These are phyloP conservation scores for Hippocampus kuda DNA, from an alignment of 2,797 vertebrate genomes.

Conservation along the genomic window DNA sequence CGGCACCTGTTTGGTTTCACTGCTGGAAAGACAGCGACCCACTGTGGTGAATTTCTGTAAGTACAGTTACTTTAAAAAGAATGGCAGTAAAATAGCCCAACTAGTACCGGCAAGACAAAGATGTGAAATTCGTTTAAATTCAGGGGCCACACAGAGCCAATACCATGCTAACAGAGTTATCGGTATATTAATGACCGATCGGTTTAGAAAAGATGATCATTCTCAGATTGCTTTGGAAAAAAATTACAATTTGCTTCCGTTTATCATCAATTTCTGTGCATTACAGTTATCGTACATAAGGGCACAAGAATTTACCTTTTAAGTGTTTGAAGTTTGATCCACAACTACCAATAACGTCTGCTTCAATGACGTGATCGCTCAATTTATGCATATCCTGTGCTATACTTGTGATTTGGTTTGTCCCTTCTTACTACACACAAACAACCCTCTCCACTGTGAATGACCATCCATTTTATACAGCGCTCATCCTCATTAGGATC, in stretches of 20 bases:
- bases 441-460: not conserved
- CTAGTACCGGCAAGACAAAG: not conserved
- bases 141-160: not conserved
- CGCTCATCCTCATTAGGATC: too few relatives aligned
- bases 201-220: too few relatives aligned
- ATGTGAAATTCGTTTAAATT: not conserved
- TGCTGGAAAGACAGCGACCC: constrained; percentile 58
- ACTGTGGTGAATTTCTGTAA: constrained; percentile 41
- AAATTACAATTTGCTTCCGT: too few relatives aligned
- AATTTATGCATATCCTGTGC: not conserved
- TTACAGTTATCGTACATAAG: too few relatives aligned
- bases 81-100: not conserved
- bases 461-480: not conserved
- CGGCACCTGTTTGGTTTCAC: too few relatives aligned
- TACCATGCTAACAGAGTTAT: too few relatives aligned
- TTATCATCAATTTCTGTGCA: too few relatives aligned
- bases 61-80: not conserved
- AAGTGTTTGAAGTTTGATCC: too few relatives aligned
- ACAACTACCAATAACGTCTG: not conserved
- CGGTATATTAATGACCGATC: too few relatives aligned
- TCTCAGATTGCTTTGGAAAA: too few relatives aligned
- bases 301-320: too few relatives aligned
- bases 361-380: not conserved
- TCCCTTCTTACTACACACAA: not conserved
- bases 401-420: not conserved